A percentile compares a stretch with the other conserved stretches of the same genome.
These are phyloP conservation scores for Pipistrellus kuhlii DNA, from an alignment of 2,797 vertebrate species.

Conservation along the genomic window DNA sequence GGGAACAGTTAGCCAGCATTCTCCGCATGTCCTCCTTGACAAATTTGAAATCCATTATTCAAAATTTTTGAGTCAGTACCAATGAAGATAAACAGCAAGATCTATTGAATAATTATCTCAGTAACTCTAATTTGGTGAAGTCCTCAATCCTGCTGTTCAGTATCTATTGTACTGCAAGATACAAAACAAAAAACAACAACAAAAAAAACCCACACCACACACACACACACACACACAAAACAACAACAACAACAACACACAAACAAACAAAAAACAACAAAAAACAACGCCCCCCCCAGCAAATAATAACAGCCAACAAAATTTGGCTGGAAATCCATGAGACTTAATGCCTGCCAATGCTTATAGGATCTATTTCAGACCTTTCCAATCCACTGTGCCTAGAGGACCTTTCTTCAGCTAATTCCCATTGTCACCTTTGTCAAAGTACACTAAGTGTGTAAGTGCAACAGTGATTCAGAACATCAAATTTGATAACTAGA, in stretches of 20 bases:
- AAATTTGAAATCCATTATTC: conserved; percentile 82
- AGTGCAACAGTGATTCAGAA: conserved; percentile 71
- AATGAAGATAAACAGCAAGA: conserved; percentile 83
- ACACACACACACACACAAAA: not conserved
- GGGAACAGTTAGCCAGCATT: conserved; percentile 77
- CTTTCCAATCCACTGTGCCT: conserved; percentile 21
- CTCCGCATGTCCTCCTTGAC: conserved; percentile 30
- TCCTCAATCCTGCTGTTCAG: conserved; percentile 72
- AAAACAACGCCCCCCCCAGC: not conserved
- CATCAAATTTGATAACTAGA: conserved; percentile 66
- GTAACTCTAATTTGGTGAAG: conserved; percentile 81
- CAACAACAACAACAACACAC: too few relatives aligned
- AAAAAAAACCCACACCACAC: too few relatives aligned
- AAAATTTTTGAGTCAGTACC: conserved; percentile 81
- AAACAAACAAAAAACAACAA: too few relatives aligned
- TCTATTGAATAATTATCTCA: conserved; percentile 84
- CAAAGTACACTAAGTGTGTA: conserved; percentile 49
- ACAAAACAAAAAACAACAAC: conserved; percentile 39
- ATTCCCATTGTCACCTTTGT: conserved; percentile 42
- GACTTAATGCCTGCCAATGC: not conserved
- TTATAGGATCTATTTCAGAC: not conserved
- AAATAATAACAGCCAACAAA: conserved; percentile 25
- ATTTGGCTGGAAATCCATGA: conserved; percentile 55
- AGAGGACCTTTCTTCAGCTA: conserved; percentile 40
- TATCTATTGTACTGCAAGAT: conserved; percentile 72